Base-by-base conservation (phyloP, 2,888 invertebrate genomes). In the Campoplex capitator region DNA sequence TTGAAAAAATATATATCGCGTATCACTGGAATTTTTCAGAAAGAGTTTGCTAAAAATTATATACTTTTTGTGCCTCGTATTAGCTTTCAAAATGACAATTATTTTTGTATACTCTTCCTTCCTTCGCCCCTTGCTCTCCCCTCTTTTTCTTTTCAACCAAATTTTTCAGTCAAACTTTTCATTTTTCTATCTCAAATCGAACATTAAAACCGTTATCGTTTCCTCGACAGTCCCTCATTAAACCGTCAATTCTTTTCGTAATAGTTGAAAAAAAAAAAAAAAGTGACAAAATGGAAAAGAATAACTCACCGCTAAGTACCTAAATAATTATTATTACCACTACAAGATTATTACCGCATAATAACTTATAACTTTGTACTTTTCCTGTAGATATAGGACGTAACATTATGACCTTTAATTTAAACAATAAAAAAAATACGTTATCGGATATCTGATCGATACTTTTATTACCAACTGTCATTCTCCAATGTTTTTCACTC, bases 381-480 rank as follows among this genome's bases (percentile, higher is more conserved):
- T 93, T 94, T 93, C 91, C 92, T 94, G 94, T 94, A 94, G 94
- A 94, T 94, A 94, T 90, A 88, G 84, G 89, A 92, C 91, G 91
- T 92, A 92, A 92, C 91, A 92, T 89, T 93, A 90, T 91, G 90
- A 92, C 90, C 86, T 76, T 92, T 94, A 90, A 94, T 93, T 93
- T 93, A 91, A 93, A 92, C 89, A 93, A 94, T 92, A 93, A 93
- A 92, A 91, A 77, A 76, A 89, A 90, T 93, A 91, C 90, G 92
- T 93, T 93, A 93, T 92, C 92, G 91, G 73, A 78, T 77, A 38
- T 38, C 16, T 2, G 32, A 62, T 45, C 48, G 0, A n/a, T 73
- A 16, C 7, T 54, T 16, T 9, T 6, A 1, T 11, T 28, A 6
- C 6, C 32, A 32, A 68, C 0, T n/a, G 0, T 23, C 23, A 23